Evolutionary conservation across 2,888 invertebrate genomes (phyloP).

Genomic region (Trissonchulus sp.): DNA sequence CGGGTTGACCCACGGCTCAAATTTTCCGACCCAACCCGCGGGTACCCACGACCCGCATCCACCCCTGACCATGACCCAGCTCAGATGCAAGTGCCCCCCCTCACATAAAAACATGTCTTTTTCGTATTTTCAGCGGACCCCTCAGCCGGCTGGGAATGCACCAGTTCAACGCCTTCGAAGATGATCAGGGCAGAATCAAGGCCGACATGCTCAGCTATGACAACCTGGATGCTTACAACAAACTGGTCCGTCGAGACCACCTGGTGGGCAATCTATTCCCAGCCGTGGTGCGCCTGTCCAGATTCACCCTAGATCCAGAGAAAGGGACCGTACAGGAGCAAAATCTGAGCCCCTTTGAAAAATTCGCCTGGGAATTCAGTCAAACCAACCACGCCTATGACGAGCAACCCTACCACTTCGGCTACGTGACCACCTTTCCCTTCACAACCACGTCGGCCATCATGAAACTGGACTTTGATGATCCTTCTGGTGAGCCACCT

Average conservation of each 20-base stretch:
- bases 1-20: too few relatives aligned
- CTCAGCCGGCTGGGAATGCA: constrained; percentile 46
- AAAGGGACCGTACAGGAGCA: constrained; percentile 32
- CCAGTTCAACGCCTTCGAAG: constrained; percentile 45
- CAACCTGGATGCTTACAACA: constrained; percentile 48
- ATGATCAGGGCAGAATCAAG: background rate
- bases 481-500: constrained; percentile 43
- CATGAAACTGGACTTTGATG: constrained; percentile 46
- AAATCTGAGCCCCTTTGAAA: background rate
- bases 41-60: too few relatives aligned
- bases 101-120: background rate
- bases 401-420: constrained; percentile 47
- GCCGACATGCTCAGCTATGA: constrained; percentile 45
- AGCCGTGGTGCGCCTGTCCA: constrained; percentile 44
- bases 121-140: background rate
- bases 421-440: constrained; percentile 22
- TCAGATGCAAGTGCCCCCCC: too few relatives aligned
- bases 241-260: constrained; percentile 49
- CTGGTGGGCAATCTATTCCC: constrained; percentile 48
- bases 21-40: too few relatives aligned
- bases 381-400: constrained; percentile 49
- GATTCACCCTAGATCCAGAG: constrained; percentile 47
- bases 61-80: too few relatives aligned
- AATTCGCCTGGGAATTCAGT: constrained; percentile 46
- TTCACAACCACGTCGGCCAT: constrained; percentile 20